Percentiles rank a stretch among this genome's conserved stretches.
Conservation (phyloP, 1,140 invertebrate genomes). For the Leptinotarsa lineolata region DNA sequence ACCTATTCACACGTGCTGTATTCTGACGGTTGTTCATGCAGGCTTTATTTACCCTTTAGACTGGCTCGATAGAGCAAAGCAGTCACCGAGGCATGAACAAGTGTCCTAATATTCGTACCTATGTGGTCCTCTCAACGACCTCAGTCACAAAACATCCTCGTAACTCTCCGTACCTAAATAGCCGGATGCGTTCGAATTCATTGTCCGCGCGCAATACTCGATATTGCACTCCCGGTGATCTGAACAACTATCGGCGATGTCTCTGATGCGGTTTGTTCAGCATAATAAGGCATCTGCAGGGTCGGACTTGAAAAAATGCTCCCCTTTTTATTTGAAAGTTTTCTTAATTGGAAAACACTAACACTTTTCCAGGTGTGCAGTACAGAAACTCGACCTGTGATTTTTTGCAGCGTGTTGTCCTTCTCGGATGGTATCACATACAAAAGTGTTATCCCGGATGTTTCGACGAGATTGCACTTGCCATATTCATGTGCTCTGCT, state of each 20-base stretch:
- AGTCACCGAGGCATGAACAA: constrained; percentile 1
- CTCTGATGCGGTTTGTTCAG: constrained; percentile 8
- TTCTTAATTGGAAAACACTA: too few species aligned
- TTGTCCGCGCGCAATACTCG: neutral
- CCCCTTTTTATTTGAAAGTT: too few species aligned
- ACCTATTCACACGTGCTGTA: constrained; percentile 2
- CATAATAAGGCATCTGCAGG: neutral
- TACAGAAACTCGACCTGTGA: too few species aligned
- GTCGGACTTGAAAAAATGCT: neutral
- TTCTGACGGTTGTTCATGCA: constrained; percentile 4
- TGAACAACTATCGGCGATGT: constrained; percentile 20
- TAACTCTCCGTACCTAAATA: constrained; percentile 3
- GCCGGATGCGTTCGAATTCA: constrained; percentile 3
- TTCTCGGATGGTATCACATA: too few species aligned
- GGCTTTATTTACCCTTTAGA: neutral
- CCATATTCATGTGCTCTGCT: too few species aligned
- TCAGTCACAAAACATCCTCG: constrained; percentile 16
- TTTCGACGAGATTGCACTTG: too few species aligned
- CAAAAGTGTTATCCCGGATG: too few species aligned
- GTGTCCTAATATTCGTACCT: constrained; percentile 36
- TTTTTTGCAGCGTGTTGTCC: too few species aligned
- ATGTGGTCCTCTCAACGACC: constrained; percentile 31
- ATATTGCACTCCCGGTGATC: constrained; percentile 10
- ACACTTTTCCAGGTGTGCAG: too few species aligned
- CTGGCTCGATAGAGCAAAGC: neutral